Percentiles rank a stretch among this genome's conserved stretches.
These are phyloP conservation scores for Neogale vison DNA, from an alignment of 2,113 vertebrate species.

Conservation along the genomic window DNA sequence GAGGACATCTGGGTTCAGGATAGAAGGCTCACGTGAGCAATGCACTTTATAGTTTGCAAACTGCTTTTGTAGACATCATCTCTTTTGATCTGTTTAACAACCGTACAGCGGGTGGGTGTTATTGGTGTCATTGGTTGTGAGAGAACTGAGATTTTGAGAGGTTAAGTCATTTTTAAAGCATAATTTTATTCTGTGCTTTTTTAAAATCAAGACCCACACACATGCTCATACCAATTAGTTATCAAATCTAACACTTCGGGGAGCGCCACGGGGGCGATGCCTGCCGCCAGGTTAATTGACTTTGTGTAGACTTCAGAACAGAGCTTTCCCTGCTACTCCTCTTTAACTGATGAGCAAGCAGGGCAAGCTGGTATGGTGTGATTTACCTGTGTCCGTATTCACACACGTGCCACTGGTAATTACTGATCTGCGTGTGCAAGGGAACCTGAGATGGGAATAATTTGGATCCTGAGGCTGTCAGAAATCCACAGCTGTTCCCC, in stretches of 20 bases:
- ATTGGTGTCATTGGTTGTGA: not conserved
- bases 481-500: not conserved
- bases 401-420: not conserved
- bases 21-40: not conserved
- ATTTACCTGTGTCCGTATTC: not conserved
- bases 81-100: not conserved
- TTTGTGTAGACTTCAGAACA: conserved; percentile 3
- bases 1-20: not conserved
- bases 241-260: not conserved
- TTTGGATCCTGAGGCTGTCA: not conserved
- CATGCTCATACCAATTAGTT: not conserved
- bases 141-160: not conserved
- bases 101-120: not conserved
- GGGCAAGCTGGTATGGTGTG: not conserved
- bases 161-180: conserved; percentile 1
- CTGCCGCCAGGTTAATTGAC: not conserved
- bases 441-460: not conserved
- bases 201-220: not conserved
- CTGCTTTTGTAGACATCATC: not conserved
- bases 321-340: not conserved
- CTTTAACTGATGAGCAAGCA: not conserved
- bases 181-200: not conserved
- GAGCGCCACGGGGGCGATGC: not conserved
- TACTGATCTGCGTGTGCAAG: not conserved
- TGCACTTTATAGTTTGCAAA: not conserved